Conservation (phyloP, 2,797 vertebrate species). For the Masticophis lateralis region DNA sequence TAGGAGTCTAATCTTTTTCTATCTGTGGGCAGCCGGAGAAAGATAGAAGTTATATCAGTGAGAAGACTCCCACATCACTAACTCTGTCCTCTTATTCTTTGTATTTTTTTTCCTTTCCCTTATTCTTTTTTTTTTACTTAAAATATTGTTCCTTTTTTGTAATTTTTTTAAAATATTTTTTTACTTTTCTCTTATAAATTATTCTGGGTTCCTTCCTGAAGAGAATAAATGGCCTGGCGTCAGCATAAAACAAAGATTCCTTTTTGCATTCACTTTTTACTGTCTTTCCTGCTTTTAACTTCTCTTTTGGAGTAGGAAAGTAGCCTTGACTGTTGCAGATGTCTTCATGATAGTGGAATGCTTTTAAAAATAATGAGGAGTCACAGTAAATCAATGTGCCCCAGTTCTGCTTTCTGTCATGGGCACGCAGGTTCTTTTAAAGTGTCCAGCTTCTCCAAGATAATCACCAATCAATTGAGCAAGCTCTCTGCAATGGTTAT, state of each 20-base stretch:
- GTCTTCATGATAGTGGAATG: slow-evolving; percentile 76
- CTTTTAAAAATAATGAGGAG: slow-evolving; percentile 78
- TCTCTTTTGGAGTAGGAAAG: slow-evolving; percentile 69
- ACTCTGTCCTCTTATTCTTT: background rate
- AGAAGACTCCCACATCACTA: background rate
- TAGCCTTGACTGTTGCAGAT: slow-evolving; percentile 66
- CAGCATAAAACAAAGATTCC: slow-evolving; percentile 57
- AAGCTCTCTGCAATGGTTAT: slow-evolving; percentile 54
- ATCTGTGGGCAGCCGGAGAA: background rate
- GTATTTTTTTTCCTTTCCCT: background rate
- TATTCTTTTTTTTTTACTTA: background rate
- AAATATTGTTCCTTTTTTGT: background rate
- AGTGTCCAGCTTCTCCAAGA: slow-evolving; percentile 66
- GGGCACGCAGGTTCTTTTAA: slow-evolving; percentile 68
- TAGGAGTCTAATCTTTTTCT: background rate
- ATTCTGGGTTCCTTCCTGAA: slow-evolving; percentile 61
- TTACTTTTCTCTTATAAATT: background rate
- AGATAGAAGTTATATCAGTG: background rate
- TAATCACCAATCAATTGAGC: slow-evolving; percentile 68
- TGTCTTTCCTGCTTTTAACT: slow-evolving; percentile 66
- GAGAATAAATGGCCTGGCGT: slow-evolving; percentile 53
- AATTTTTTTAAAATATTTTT: background rate
- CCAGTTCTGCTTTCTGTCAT: slow-evolving; percentile 74
- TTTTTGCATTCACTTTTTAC: slow-evolving; percentile 56
- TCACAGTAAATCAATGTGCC: slow-evolving; percentile 72